Evolutionary conservation across 2,797 vertebrate species (phyloP), one percentile per base, ranked within the genome.

Genomic region (Discoglossus pictus): DNA sequence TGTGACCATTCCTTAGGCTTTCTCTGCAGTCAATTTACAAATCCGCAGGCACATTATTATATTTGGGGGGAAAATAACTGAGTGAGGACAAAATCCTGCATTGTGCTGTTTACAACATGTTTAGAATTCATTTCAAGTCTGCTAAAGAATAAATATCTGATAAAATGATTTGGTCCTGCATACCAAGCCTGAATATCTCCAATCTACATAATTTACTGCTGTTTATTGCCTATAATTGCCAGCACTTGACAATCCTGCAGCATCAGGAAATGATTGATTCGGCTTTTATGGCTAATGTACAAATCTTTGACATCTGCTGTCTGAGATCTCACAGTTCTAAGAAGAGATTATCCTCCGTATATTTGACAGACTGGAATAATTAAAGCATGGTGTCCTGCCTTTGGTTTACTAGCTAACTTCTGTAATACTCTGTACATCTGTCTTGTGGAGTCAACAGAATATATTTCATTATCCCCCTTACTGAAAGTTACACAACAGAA

Each of bases 241-340:
- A 23, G 36, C 68, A 43, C 68, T 63, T 63, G 52, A 70, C 68
- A 58, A 70, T 63, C 46, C 60, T 58, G 60, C 43, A 20, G 60
- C 68, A 70, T 70, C 44, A 43, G 43, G 60, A 64, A 64, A 70
- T 70, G 60, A 70, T 70, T 64, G 68, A 70, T 70, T 70, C 36
- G 6, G 52, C 68, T 27, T 52, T 64, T 44, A 48, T 25, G 48
- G 50, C 20, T 46, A 34, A 46, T 27, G 42, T 61, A 25, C 40
- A 40, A 53, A 73, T 55, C 68, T 70, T 58, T 70, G 60, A 70
- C 68, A 70, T 70, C 68, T 70, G 68, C 60, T 63, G 68, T 64
- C 0, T 2, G 70, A 48, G 44, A 59, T 66, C 34, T 66, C 31
- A 43, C 56, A 31, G 0, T 59, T 68, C 6, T 68, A 0, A 0